phyloP scores from a whole-genome alignment of 2,113 vertebrate species.

The Empidonax alnorum region DNA sequence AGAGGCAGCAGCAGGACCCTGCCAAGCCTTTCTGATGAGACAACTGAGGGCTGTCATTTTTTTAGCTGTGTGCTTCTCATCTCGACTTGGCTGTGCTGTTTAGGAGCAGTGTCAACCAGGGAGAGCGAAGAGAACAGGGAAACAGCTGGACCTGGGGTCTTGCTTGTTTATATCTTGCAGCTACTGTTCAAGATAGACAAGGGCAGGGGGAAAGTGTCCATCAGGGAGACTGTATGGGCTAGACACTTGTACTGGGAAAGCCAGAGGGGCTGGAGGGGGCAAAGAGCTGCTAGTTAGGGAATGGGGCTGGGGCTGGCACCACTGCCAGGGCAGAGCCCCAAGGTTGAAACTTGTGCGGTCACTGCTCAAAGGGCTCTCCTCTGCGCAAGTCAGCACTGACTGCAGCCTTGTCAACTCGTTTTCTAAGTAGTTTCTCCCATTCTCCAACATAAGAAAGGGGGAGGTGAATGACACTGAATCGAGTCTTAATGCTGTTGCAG shows the following conservation, averaged over 20 bases:
- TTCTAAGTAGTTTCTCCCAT: not conserved
- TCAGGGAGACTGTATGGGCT: not conserved
- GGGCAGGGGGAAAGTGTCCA: not conserved
- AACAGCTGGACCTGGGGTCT: not conserved
- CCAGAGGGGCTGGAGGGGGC: not conserved
- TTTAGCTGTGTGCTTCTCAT: not conserved
- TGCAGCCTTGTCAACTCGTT: not conserved
- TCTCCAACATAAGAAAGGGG: not conserved
- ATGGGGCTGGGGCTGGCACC: not conserved
- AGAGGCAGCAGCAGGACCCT: not conserved
- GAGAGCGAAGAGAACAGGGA: not conserved
- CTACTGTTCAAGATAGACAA: not conserved
- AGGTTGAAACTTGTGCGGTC: not conserved
- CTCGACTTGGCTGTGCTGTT: not conserved
- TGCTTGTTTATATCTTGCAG: not conserved
- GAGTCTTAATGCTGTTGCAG: not conserved
- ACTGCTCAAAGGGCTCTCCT: not conserved
- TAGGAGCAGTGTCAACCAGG: not conserved
- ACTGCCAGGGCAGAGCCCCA: not conserved
- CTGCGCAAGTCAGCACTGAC: rapidly evolving
- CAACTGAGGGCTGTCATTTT: not conserved
- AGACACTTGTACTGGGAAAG: not conserved
- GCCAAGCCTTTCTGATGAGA: not conserved
- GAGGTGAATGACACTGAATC: not conserved
- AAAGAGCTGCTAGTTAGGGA: not conserved